Conservation (phyloP, 2,113 vertebrate genomes). For the Litocranius walleri region DNA sequence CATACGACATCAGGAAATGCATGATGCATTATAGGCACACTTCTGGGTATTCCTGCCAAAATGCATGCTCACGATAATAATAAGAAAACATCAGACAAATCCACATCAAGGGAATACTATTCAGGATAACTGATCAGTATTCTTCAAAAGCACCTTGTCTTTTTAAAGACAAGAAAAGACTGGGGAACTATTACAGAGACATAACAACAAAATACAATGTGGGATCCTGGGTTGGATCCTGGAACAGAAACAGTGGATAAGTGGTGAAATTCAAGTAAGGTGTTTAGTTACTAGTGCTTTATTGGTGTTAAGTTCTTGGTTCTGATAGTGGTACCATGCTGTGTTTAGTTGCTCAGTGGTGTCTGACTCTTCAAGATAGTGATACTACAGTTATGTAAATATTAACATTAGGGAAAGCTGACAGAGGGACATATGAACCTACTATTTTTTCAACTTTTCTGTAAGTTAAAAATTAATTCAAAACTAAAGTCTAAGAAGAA, state of each 20-base stretch:
- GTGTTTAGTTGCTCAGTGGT: neutral
- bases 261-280: neutral
- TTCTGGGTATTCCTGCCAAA: neutral
- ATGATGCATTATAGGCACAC: neutral
- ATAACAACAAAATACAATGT: neutral
- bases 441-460: neutral
- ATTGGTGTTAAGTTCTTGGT: neutral
- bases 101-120: neutral
- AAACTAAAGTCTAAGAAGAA: neutral
- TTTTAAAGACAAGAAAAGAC: neutral
- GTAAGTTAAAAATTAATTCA: neutral
- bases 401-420: neutral
- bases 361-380: neutral
- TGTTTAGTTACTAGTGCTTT: neutral
- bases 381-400: neutral
- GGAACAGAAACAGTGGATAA: neutral
- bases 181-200: neutral
- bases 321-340: neutral
- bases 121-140: neutral
- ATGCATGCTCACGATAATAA: neutral
- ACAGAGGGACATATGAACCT: neutral
- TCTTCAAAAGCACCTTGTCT: neutral
- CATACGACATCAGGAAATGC: no score
- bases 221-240: neutral
- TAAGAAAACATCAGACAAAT: neutral